Conservation (phyloP, 2,113 vertebrate genomes). For the Corydoras maculifer region DNA sequence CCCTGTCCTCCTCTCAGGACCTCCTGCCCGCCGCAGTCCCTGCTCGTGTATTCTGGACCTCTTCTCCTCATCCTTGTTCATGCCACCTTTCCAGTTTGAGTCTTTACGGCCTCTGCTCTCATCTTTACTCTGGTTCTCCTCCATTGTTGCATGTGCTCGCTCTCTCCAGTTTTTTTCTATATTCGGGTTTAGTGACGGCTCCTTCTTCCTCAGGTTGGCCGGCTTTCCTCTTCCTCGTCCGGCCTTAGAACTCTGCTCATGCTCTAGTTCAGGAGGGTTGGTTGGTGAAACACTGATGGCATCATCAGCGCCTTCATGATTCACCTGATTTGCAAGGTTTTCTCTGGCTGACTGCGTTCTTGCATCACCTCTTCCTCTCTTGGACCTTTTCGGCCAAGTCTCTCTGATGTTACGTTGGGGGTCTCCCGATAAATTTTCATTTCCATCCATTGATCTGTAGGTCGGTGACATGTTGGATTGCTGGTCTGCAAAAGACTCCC, state of each 20-base stretch:
- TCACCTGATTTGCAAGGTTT: conserved; percentile 31
- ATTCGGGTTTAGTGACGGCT: conserved; percentile 55
- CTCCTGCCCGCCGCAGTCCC: conserved; percentile 60
- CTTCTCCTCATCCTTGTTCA: conserved; percentile 55
- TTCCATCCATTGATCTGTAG: conserved; percentile 42
- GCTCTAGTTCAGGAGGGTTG: conserved; percentile 37
- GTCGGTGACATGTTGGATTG: conserved; percentile 16
- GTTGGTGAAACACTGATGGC: conserved; percentile 13
- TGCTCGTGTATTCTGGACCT: conserved; percentile 57
- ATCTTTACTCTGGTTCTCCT: conserved; percentile 39
- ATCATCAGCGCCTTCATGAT: conserved; percentile 2
- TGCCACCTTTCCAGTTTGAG: conserved; percentile 41
- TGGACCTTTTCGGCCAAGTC: conserved; percentile 42
- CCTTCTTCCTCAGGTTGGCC: conserved; percentile 58
- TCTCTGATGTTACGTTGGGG: conserved; percentile 40
- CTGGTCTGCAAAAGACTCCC: conserved; percentile 13
- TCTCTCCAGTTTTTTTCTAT: conserved; percentile 59
- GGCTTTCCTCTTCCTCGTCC: conserved; percentile 35
- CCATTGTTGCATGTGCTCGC: conserved; percentile 34
- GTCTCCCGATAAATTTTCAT: conserved; percentile 22
- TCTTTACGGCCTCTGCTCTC: conserved; percentile 44
- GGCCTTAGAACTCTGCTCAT: conserved; percentile 38
- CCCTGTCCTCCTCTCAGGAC: conserved; percentile 60
- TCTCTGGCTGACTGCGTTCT: conserved; percentile 36
- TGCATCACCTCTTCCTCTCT: conserved; percentile 38